Conservation (phyloP, 1,140 invertebrate species). For the Leptopilina clavipes region DNA sequence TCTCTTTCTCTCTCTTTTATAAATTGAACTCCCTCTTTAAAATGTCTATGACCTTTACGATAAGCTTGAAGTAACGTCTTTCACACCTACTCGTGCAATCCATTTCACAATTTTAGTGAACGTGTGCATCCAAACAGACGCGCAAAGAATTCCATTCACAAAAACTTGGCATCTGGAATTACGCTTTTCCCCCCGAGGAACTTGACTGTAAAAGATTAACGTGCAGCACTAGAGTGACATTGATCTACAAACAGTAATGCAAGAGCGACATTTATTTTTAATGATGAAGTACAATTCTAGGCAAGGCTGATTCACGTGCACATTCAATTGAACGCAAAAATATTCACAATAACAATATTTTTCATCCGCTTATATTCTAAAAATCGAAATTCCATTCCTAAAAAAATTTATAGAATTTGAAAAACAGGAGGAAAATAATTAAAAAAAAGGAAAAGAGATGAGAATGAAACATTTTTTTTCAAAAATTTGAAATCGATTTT, state of each 20-base stretch:
- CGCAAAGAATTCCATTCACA: slow-evolving; percentile 24
- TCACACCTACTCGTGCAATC: slow-evolving; percentile 10
- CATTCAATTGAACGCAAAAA: not conserved
- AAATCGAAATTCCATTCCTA: too few relatives aligned
- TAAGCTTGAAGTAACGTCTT: slow-evolving; percentile 21
- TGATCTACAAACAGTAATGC: slow-evolving; percentile 29
- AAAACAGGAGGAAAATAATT: not conserved
- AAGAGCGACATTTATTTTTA: slow-evolving; percentile 24
- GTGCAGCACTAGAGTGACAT: slow-evolving; percentile 16
- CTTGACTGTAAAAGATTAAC: slow-evolving; percentile 27
- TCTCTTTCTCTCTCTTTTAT: not conserved
- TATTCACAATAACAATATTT: not conserved
- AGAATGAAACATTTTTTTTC: too few relatives aligned
- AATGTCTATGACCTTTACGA: not conserved
- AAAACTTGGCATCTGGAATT: slow-evolving; percentile 24
- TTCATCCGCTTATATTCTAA: not conserved
- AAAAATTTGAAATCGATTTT: too few relatives aligned
- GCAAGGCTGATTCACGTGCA: slow-evolving; percentile 7
- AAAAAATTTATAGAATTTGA: not conserved
- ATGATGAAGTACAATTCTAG: not conserved
- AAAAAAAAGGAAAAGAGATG: not conserved
- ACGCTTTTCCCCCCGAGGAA: slow-evolving; percentile 11
- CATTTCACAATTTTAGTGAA: not conserved
- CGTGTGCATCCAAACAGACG: not conserved
- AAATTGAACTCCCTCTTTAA: not conserved